Conservation (phyloP, 2,113 vertebrate genomes). For the Lagopus muta region DNA sequence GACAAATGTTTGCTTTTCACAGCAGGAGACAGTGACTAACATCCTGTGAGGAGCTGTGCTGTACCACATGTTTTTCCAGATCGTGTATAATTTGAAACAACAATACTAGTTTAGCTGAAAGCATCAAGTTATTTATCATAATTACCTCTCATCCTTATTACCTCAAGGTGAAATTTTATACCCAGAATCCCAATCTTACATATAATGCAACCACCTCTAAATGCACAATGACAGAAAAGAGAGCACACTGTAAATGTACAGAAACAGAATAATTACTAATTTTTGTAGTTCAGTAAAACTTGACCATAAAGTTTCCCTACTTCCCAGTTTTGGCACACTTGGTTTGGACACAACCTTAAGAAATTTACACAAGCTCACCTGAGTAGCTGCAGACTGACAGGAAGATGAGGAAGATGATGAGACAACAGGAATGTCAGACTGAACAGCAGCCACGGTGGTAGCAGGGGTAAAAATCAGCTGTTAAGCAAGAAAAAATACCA, state of each 20-base stretch:
- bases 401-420: conserved; percentile 82
- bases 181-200: neutral
- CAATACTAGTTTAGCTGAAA: neutral
- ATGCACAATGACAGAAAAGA: neutral
- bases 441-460: conserved; percentile 91
- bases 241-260: neutral
- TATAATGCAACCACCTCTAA: neutral
- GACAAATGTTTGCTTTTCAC: neutral
- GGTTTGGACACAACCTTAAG: neutral
- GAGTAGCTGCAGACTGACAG: conserved; percentile 88
- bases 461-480: conserved; percentile 95
- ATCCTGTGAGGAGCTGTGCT: neutral
- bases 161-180: neutral
- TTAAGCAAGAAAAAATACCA: conserved; percentile 45
- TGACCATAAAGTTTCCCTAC: neutral
- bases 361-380: conserved; percentile 79
- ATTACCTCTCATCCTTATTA: too few species aligned
- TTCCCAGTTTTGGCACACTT: neutral
- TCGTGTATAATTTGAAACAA: neutral
- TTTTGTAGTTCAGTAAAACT: neutral
- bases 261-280: neutral
- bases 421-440: conserved; percentile 91
- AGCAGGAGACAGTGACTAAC: neutral
- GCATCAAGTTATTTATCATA: neutral
- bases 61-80: neutral